Conservation (phyloP, 2,797 vertebrate species). For the Phyllotis vaccarum region DNA sequence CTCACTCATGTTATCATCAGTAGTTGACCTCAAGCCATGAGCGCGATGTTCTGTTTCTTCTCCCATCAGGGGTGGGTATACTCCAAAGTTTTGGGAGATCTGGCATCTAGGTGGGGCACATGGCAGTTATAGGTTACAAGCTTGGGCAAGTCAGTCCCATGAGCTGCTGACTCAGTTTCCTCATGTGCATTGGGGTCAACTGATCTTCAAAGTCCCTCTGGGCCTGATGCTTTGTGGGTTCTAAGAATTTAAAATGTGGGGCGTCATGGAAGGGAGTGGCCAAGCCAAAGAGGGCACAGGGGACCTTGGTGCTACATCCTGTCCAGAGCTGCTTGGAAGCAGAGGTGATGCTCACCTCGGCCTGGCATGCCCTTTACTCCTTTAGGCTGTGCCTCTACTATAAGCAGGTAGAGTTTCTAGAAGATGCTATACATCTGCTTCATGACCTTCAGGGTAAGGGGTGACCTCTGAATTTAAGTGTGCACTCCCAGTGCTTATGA, state of each 20-base stretch:
- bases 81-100: neutral
- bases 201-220: neutral
- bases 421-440: neutral
- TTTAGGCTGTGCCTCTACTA: neutral
- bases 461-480: neutral
- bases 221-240: neutral
- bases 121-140: neutral
- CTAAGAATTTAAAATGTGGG: neutral
- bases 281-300: neutral
- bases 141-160: neutral
- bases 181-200: accelerated
- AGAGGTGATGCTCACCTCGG: accelerated
- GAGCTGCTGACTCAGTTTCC: neutral
- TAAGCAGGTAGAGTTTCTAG: neutral
- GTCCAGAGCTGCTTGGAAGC: accelerated
- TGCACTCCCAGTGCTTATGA: neutral
- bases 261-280: neutral
- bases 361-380: neutral
- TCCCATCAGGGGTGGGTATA: accelerated
- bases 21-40: neutral
- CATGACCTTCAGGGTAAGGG: neutral
- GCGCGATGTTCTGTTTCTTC: too few relatives aligned
- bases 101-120: accelerated
- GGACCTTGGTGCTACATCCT: accelerated
- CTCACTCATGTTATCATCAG: neutral